Base-by-base conservation (phyloP, 2,888 invertebrate species). In the Eurytoma adleriae region DNA sequence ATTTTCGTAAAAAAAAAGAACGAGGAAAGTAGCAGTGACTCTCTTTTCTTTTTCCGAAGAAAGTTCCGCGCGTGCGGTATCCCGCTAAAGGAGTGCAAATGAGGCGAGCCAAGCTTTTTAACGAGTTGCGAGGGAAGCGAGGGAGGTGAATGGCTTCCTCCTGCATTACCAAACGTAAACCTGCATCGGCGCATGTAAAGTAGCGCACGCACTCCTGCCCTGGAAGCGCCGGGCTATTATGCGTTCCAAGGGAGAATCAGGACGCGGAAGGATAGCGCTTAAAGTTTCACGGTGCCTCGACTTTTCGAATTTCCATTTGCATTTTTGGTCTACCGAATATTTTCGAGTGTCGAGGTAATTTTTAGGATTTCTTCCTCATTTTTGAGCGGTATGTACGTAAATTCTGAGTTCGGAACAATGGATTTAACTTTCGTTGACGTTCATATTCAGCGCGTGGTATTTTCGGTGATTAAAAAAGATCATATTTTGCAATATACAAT, bases 41-140 rank as follows among this genome's bases (percentile, higher is more conserved):
- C 54, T 27, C 56, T 62, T 56, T 56, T 40, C 48, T n/a, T 30
- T 12, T 62, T 48, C n/a, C 30, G 56, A 69, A 70, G 40, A 79
- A 74, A 54, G 68, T 79, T 16, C 62, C 16, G n/a, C 24, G 20
- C 48, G 24, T 59, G 5, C 54, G 52, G 57, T 59, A 50, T 20
- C 77, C 61, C 52, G 74, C 83, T 79, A 80, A 84, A 85, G 82
- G 83, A 85, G 84, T 82, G 84, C 84, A 84, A 86, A 86, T 85
- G 85, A 85, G 85, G 82, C 81, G 82, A 85, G 84, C 82, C 82
- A 82, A 74, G 84, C 85, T 86, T 87, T 86, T 87, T 85, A 86
- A 86, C 83, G 85, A 85, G 85, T 84, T 84, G 81, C 82, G 73
- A 78, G 77, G 69, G 72, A 78, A 82, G 68, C 66, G 68, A 61